Evolutionary conservation across 2,113 vertebrate genomes (phyloP).

Genomic region (Dryoscopus gambensis): DNA sequence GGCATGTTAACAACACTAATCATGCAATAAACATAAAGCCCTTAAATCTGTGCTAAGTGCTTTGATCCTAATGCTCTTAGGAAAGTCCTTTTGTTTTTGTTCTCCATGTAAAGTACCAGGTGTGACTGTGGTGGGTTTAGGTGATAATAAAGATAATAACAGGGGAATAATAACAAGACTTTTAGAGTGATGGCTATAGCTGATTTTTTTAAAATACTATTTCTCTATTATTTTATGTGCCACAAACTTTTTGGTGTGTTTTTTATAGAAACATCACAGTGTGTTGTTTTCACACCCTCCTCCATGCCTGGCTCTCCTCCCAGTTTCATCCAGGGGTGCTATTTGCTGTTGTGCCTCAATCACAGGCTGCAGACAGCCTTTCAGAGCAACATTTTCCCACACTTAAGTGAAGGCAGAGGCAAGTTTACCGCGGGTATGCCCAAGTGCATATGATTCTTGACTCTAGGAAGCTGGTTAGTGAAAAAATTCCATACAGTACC

Average conservation of each 20-base stretch:
- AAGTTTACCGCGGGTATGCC: background rate
- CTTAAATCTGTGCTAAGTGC: background rate
- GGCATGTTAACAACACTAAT: background rate
- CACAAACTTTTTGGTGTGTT: background rate
- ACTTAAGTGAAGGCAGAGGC: background rate
- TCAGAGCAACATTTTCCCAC: background rate
- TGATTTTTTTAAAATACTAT: background rate
- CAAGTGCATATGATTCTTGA: background rate
- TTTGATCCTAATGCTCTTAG: constrained; percentile 16
- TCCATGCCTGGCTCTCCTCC: background rate
- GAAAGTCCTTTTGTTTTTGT: background rate
- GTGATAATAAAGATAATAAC: background rate
- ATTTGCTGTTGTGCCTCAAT: background rate
- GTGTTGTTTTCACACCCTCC: background rate
- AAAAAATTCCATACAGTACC: background rate
- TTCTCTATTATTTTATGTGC: background rate
- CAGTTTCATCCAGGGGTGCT: background rate
- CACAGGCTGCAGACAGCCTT: background rate
- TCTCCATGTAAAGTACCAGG: background rate
- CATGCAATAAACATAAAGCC: background rate
- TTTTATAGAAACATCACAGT: background rate
- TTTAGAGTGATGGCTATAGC: background rate
- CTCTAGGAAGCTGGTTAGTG: background rate
- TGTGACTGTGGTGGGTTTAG: background rate
- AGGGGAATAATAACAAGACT: background rate